These are phyloP conservation scores for Poecilia wingei DNA, from an alignment of 2,797 vertebrate species.

Conservation along the genomic window DNA sequence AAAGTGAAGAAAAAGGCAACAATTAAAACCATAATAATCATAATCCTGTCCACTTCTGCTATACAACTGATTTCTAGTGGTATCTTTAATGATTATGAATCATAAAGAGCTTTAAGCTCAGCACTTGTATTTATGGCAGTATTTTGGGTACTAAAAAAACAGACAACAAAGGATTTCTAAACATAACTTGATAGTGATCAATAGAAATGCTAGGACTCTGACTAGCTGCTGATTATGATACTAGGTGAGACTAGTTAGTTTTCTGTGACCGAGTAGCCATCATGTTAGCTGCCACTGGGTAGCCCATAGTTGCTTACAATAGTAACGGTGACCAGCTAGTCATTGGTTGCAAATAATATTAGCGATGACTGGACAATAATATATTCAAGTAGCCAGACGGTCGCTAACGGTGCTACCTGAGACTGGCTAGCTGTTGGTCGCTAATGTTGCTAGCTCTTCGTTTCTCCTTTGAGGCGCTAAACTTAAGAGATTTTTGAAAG, in stretches of 20 bases:
- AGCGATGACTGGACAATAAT: not conserved
- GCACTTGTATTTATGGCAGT: not conserved
- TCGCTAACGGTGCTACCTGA: not conserved
- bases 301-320: not conserved
- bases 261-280: not conserved
- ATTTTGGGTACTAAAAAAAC: not conserved
- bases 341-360: not conserved
- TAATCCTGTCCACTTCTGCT: not conserved
- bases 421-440: too few relatives aligned
- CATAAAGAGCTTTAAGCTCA: not conserved
- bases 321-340: not conserved
- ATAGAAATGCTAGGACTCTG: too few relatives aligned
- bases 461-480: not conserved
- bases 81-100: not conserved
- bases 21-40: not conserved
- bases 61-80: not conserved
- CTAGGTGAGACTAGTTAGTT: not conserved
- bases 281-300: not conserved
- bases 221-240: not conserved
- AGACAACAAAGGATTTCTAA: not conserved
- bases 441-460: too few relatives aligned
- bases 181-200: not conserved
- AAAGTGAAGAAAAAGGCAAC: not conserved
- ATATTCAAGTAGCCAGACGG: too few relatives aligned
- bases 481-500: not conserved